Evolutionary conservation across 30 jellyfish, hydroid and myxozoan genomes (phyloP).

Genomic region (Clytia hemisphaerica): DNA sequence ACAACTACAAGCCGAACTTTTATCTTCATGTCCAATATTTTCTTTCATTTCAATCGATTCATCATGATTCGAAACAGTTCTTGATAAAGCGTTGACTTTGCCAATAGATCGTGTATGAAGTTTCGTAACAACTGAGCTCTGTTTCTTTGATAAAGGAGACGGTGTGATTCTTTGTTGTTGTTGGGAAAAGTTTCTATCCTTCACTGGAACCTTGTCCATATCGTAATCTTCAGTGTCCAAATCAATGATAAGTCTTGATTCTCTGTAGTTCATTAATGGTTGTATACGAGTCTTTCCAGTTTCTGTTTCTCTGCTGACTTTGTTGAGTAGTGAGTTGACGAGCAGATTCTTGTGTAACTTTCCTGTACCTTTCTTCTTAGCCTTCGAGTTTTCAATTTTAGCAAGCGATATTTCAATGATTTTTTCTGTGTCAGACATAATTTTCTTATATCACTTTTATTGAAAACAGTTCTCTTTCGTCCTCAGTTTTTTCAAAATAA

Average conservation of each 20-base stretch:
- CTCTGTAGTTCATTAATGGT: slow-evolving; percentile 36
- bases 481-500: too few relatives aligned
- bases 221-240: slow-evolving; percentile 21
- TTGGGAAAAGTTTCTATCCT: background rate
- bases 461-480: background rate
- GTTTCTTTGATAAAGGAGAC: background rate
- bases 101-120: slow-evolving; percentile 20
- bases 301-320: slow-evolving; percentile 27
- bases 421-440: slow-evolving; percentile 19
- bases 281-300: background rate
- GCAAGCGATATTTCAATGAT: slow-evolving; percentile 30
- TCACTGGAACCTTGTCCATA: slow-evolving; percentile 22
- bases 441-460: background rate
- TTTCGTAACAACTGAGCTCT: slow-evolving; percentile 14
- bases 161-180: slow-evolving; percentile 4
- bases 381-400: slow-evolving; percentile 13
- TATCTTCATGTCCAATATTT: background rate
- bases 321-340: slow-evolving; percentile 15
- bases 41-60: slow-evolving; percentile 7
- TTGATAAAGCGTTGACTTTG: too few relatives aligned
- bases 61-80: too few relatives aligned
- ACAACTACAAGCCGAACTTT: slow-evolving; percentile 6
- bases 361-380: slow-evolving; percentile 16
- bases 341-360: slow-evolving; percentile 24
- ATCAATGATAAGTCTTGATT: slow-evolving; percentile 14